Evolutionary conservation across 1,140 invertebrate genomes (phyloP), one percentile per base, ranked within the genome.

Genomic region (Brachionus calyciflorus): DNA sequence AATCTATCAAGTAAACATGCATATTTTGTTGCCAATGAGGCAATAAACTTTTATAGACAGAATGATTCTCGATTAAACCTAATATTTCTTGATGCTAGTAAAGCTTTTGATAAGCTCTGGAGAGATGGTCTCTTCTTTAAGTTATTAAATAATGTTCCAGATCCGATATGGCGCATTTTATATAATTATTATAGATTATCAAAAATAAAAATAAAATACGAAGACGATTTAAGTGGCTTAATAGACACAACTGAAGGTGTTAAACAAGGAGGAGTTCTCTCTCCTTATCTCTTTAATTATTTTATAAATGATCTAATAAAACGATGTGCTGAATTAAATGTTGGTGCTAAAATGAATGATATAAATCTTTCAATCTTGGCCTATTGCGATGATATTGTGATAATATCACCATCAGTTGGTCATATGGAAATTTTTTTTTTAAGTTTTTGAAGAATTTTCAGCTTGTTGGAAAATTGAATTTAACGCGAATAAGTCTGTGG

Each of bases 271-370:
- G 26, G 53, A 28, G 14, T 57, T 26, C 53, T 57, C 4, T 57
- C 53, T 28, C 53, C 53, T 57, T 57, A 57, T 28, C 28, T 57
- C 9, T 57, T 57, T 28, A 57, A 57, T 24, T 57, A 26, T 57
- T 57, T 57, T 30, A 55, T 57, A n/a, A 57, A 30, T 26, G 26
- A 30, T 26, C 26, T 57, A 26, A n/a, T 57, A 57, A 24, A 57
- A 57, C 4, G 28, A 14, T 57, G 53, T 57, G 28, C 26, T 10
- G 28, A 9, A 10, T 14, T 57, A 14, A n/a, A 57, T 6, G 28
- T 30, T 55, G 51, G 24, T 6, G 1, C 53, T n/a, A n/a, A n/a
- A n/a, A n/a, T n/a, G n/a, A n/a, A n/a, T n/a, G n/a, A n/a, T n/a
- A n/a, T n/a, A n/a, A 57, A 57, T 57, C 28, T 57, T 26, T 57